These are phyloP conservation scores for Conus canariensis DNA, from an alignment of 2,888 invertebrate genomes.

Conservation along the genomic window DNA sequence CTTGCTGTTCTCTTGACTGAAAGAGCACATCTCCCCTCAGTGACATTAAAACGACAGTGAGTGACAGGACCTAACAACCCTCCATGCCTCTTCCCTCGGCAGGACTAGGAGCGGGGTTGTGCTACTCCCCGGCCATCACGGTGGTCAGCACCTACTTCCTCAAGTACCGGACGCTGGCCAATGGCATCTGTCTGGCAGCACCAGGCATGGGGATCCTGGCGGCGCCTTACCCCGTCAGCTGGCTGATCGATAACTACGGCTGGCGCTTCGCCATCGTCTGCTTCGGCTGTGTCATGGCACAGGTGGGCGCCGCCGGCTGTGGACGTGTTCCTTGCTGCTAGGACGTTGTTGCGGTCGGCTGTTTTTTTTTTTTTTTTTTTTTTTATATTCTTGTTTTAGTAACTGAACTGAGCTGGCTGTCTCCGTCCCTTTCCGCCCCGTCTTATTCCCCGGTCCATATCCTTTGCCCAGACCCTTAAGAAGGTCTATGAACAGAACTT, in stretches of 20 bases:
- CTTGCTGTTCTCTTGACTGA: too few species aligned
- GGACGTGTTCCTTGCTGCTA: background rate
- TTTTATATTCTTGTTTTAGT: too few species aligned
- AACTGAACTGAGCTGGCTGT: too few species aligned
- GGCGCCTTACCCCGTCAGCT: conserved; percentile 43
- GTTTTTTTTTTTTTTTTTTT: background rate
- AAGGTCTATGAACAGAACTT: too few species aligned
- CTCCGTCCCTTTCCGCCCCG: too few species aligned
- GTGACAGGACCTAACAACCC: too few species aligned
- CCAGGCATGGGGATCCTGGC: conserved; percentile 43
- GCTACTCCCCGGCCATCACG: conserved; percentile 47
- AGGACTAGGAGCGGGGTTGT: conserved; percentile 50
- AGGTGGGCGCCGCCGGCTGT: background rate
- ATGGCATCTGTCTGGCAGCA: conserved; percentile 45
- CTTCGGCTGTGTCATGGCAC: background rate
- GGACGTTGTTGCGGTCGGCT: background rate
- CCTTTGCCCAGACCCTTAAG: too few species aligned
- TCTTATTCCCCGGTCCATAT: too few species aligned
- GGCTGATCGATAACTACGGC: conserved; percentile 46
- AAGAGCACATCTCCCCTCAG: too few species aligned
- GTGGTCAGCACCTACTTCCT: conserved; percentile 49
- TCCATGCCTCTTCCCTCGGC: background rate
- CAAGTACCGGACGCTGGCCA: conserved; percentile 46
- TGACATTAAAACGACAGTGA: too few species aligned
- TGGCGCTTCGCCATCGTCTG: conserved; percentile 45